A percentile compares a stretch with the other conserved stretches of the same genome.
Evolutionary conservation across 2,888 invertebrate genomes (phyloP).

Genomic region (Hipparchia sbordonii): DNA sequence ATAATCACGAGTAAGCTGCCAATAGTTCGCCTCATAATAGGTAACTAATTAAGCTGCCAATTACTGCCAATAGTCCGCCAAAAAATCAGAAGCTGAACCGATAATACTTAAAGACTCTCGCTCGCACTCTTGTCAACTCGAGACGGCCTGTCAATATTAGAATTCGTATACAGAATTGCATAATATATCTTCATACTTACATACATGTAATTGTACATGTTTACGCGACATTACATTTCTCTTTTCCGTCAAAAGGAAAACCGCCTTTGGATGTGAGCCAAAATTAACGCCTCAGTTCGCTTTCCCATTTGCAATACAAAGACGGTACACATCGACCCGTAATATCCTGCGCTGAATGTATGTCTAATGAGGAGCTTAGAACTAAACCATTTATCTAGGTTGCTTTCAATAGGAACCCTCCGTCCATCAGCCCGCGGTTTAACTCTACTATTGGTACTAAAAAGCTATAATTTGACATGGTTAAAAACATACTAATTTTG

Average conservation of each 20-base stretch:
- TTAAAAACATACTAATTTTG: too few relatives aligned
- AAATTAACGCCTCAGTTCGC: conserved; percentile 23
- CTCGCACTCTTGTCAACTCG: too few relatives aligned
- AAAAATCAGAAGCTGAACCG: too few relatives aligned
- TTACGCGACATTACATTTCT: conserved; percentile 4
- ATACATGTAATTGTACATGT: background rate
- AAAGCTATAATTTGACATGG: too few relatives aligned
- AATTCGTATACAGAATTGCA: too few relatives aligned
- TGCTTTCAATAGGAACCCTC: background rate
- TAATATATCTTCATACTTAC: background rate
- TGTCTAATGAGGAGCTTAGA: background rate
- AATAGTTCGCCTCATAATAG: background rate
- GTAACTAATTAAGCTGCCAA: too few relatives aligned
- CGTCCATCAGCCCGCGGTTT: too few relatives aligned
- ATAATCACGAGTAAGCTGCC: background rate
- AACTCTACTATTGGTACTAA: too few relatives aligned
- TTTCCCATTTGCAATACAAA: conserved; percentile 28
- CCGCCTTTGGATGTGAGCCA: conserved; percentile 14
- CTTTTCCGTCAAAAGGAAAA: conserved; percentile 21
- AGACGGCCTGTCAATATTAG: too few relatives aligned
- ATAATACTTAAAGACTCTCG: too few relatives aligned
- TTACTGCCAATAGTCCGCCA: too few relatives aligned
- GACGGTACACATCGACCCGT: conserved; percentile 8
- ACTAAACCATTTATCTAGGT: background rate
- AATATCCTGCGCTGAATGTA: conserved; percentile 26